Base-by-base conservation (phyloP, 2,113 vertebrate genomes). In the Polyodon spathula region DNA sequence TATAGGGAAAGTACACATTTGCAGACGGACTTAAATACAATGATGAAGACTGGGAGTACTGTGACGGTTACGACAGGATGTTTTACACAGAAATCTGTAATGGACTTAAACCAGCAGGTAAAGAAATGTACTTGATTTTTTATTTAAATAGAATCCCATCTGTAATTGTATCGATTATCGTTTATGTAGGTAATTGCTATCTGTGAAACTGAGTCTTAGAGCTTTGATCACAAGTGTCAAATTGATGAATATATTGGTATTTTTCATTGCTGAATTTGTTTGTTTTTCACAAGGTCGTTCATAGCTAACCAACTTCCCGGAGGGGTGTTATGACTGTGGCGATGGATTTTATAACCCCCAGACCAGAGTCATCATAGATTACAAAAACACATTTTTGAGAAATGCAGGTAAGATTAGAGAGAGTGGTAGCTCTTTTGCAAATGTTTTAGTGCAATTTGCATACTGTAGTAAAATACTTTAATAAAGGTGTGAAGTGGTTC, bases 81-180 rank as follows among this genome's bases (percentile, higher is more conserved):
- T 98, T 94, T 81, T 90, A 92, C 67, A 87, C 84, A 0, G 96
- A 99, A 76, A 90, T 89, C 68, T 87, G 89, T 59, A 65, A 75
- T 0, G 93, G 94, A 58, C 75, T 99, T 55, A 92, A 86, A 84
- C 89, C 93, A 59, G 83, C 93, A 95, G 96, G 96, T 99, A 85
- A 57, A 6, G 37, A 50, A 27, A 40, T 40, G 38, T n/a, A n/a
- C n/a, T n/a, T n/a, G n/a, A n/a, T n/a, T n/a, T n/a, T n/a, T n/a
- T n/a, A n/a, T n/a, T n/a, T n/a, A 54, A 59, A 1, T 1, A 9
- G 37, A 43, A 42, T 8, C 37, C 12, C 40, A 42, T 55, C n/a
- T 44, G 17, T 43, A 37, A 44, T 12, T n/a, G 44, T 10, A 10
- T 2, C 12, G 54, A 4, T 2, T 10, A 6, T 62, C n/a, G 54